A percentile compares a stretch with the other conserved stretches of the same genome.
phyloP scores from a whole-genome alignment of 2,797 vertebrate genomes.

The Diplodus puntazzo region DNA sequence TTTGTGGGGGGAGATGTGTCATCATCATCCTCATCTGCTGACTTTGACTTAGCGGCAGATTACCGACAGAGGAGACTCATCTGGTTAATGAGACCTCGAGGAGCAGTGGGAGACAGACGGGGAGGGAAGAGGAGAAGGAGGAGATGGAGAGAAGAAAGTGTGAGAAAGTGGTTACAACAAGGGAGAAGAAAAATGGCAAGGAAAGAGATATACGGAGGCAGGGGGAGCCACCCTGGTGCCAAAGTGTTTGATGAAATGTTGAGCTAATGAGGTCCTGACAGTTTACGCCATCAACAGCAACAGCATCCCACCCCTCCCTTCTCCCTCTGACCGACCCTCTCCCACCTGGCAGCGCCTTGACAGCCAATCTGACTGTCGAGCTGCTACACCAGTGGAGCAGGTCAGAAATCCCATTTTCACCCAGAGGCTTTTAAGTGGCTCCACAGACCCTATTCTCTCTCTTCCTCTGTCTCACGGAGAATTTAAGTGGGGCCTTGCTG shows the following conservation, averaged over 20 bases:
- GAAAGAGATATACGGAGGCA: constrained; percentile 37
- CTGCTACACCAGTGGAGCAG: constrained; percentile 67
- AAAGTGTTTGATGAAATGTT: constrained; percentile 78
- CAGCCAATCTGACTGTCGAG: constrained; percentile 73
- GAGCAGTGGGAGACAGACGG: constrained; percentile 15
- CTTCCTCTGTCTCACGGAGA: constrained; percentile 68
- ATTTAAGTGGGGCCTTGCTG: constrained; percentile 69
- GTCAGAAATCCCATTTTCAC: constrained; percentile 81
- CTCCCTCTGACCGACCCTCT: constrained; percentile 25
- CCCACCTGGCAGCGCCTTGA: constrained; percentile 67
- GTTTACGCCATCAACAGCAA: constrained; percentile 61
- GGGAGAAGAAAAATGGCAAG: constrained; percentile 1
- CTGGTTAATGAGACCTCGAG: constrained; percentile 71
- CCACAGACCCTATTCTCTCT: constrained; percentile 56
- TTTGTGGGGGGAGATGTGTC: constrained; percentile 10
- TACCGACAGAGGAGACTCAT: constrained; percentile 52
- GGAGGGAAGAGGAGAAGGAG: neutral
- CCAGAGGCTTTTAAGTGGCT: constrained; percentile 72
- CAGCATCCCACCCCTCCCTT: constrained; percentile 51
- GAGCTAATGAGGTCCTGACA: constrained; percentile 75
- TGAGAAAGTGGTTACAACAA: constrained; percentile 24
- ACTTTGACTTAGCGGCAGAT: constrained; percentile 72
- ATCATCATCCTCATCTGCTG: constrained; percentile 63
- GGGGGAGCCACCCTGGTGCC: constrained; percentile 60
- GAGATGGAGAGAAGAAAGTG: neutral